phyloP scores from a whole-genome alignment of 64 coral and sea anemone species.

The Exaiptasia diaphana region DNA sequence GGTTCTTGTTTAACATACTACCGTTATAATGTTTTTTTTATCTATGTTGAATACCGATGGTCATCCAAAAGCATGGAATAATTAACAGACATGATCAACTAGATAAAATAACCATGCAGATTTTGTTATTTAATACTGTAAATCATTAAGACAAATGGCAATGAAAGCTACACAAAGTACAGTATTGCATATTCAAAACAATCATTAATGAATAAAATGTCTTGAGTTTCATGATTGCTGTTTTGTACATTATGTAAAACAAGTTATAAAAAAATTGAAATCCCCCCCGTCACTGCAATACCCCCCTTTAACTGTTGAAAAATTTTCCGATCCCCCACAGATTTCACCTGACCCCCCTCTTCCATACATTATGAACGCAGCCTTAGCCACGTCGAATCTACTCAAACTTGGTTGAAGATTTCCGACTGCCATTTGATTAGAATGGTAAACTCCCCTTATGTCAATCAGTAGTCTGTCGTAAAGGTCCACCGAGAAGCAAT shows the following conservation, averaged over 20 bases:
- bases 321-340: background rate
- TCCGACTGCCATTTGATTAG: background rate
- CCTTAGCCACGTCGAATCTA: background rate
- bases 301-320: background rate
- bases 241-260: background rate
- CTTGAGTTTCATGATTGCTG: background rate
- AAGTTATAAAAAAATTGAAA: background rate
- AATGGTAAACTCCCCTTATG: background rate
- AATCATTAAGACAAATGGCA: background rate
- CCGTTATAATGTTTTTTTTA: background rate
- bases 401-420: background rate
- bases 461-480: background rate
- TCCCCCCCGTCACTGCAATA: background rate
- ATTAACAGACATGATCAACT: background rate
- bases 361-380: background rate
- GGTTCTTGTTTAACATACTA: background rate
- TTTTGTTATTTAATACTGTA: background rate
- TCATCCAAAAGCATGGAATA: background rate
- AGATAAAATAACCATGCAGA: background rate
- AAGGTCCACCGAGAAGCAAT: background rate
- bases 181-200: background rate
- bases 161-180: background rate
- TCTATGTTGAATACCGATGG: background rate
- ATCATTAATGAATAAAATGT: background rate
- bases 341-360: background rate